These are phyloP conservation scores for Nothocercus nigrocapillus DNA, from an alignment of 2,113 vertebrate species.

Conservation along the genomic window DNA sequence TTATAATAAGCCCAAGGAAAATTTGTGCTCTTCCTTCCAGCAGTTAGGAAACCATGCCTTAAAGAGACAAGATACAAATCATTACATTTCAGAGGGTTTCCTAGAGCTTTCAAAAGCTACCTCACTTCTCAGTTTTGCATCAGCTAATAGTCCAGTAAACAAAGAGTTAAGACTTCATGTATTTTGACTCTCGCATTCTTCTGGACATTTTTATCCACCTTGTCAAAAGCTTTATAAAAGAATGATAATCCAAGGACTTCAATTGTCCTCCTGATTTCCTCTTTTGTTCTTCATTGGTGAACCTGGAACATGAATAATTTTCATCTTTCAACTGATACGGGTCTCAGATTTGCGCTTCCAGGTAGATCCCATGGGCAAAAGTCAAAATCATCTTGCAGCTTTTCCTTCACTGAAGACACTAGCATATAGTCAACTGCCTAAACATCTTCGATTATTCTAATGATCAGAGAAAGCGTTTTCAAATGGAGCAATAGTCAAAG, in stretches of 20 bases:
- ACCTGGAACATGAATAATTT: neutral
- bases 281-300: neutral
- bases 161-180: neutral
- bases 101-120: neutral
- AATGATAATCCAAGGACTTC: neutral
- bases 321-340: neutral
- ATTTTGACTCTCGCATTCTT: neutral
- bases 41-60: fast-evolving
- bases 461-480: neutral
- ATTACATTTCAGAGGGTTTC: neutral
- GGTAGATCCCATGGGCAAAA: neutral
- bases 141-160: neutral
- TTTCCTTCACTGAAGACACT: neutral
- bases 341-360: neutral
- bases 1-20: neutral
- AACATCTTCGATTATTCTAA: neutral
- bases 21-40: neutral
- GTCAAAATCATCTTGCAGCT: neutral
- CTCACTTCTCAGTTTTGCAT: neutral
- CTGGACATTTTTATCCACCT: neutral
- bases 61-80: neutral
- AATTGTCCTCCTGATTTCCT: neutral
- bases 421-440: neutral
- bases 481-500: neutral
- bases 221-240: neutral